Conservation (phyloP, 2,113 vertebrate species). For the Echinops telfairi region DNA sequence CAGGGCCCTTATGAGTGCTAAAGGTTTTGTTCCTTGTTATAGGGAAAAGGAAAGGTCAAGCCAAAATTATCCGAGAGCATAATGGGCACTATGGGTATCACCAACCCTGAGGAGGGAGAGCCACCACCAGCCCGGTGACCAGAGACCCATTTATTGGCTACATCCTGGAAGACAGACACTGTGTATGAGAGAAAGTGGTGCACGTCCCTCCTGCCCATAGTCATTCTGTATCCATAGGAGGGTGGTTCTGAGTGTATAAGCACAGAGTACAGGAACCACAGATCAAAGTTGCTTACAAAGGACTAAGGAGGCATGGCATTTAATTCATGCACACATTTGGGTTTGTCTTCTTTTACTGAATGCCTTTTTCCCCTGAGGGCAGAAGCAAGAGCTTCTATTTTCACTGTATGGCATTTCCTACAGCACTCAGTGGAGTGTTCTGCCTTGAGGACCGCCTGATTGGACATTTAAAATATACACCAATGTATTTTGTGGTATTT, state of each 20-base stretch:
- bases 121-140: not conserved
- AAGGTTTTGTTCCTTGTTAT: constrained; percentile 60
- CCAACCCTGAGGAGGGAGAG: not conserved
- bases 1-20: constrained; percentile 16
- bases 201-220: constrained; percentile 23
- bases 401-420: constrained; percentile 36
- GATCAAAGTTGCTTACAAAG: constrained; percentile 44
- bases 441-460: not conserved
- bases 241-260: not conserved
- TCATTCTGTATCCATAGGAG: not conserved
- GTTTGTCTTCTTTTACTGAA: constrained; percentile 36
- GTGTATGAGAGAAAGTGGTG: not conserved
- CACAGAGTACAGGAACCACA: not conserved
- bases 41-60: constrained; percentile 50
- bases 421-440: constrained; percentile 3
- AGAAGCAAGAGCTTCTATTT: not conserved
- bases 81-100: not conserved
- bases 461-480: constrained; percentile 48
- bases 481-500: constrained; percentile 45
- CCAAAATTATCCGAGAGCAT: constrained; percentile 32
- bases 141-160: not conserved
- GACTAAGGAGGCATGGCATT: constrained; percentile 22
- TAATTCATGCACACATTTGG: not conserved
- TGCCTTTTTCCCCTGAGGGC: not conserved
- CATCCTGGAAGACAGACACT: not conserved